A percentile compares a stretch with the other conserved stretches of the same genome.
Evolutionary conservation across 2,797 vertebrate species (phyloP).

Genomic region (Hydrocynus forskahlii): DNA sequence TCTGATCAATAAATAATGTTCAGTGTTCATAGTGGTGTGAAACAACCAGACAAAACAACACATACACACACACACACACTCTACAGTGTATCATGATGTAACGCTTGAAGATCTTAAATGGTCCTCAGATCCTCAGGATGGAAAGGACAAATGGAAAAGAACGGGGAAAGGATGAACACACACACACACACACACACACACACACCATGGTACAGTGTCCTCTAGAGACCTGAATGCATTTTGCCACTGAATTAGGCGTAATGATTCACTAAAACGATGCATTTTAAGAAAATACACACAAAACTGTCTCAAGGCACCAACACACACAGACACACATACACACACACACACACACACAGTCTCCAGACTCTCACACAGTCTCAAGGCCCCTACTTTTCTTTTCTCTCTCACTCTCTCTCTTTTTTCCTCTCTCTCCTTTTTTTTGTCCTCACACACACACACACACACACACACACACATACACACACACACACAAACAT

Average conservation of each 20-base stretch:
- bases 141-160: neutral
- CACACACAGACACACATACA: conserved; percentile 15
- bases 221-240: conserved; percentile 76
- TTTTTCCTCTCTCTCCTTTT: no score
- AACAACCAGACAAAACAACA: neutral
- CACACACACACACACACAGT: conserved; percentile 65
- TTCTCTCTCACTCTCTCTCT: no score
- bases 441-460: no score
- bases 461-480: no score
- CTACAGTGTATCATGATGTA: no score
- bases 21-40: neutral
- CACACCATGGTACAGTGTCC: conserved; percentile 51
- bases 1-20: conserved; percentile 12
- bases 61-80: conserved; percentile 1
- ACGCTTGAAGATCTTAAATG: neutral
- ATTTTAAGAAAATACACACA: conserved; percentile 71
- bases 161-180: neutral
- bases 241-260: conserved; percentile 78
- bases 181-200: conserved; percentile 1
- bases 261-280: conserved; percentile 79
- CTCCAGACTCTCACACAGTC: no score
- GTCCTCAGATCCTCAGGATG: neutral
- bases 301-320: conserved; percentile 10
- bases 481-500: no score
- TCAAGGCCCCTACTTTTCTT: conserved; percentile 64